Evolutionary conservation across 2,113 vertebrate genomes (phyloP), one percentile per base, ranked within the genome.

Genomic region (Brachyhypopomus gauderio): DNA sequence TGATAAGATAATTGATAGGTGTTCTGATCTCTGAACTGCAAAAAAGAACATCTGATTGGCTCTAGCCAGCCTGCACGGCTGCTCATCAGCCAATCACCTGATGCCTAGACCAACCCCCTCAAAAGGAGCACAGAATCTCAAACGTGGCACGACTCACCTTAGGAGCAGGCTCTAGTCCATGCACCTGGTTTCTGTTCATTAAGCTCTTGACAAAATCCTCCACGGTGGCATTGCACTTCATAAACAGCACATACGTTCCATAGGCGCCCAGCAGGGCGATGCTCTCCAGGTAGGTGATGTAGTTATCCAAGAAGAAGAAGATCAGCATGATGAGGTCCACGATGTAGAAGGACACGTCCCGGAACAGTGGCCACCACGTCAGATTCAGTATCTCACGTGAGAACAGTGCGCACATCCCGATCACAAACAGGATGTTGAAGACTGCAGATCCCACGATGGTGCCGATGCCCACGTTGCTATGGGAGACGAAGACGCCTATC

Each of bases 361-460:
- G 93, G 89, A 99, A 98, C 62, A 99, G 97, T 12, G 97, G 97
- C 97, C 97, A 99, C 97, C 97, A 99, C 6, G 97, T 99, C 85
- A 99, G 94, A 90, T 97, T 94, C 87, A 99, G 90, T 81, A 98
- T 95, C 90, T 99, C 96, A 89, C 92, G 96, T 83, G 97, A 99
- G 92, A 99, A 99, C 73, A 99, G 90, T 84, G 97, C 97, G 80
- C 97, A 99, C 97, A 98, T 99, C 87, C 97, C 97, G 70, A 99
- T 99, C 84, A 99, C 97, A 83, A 99, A 99, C 72, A 99, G 91
- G 91, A 99, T 99, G 90, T 99, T 98, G 93, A 99, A 99, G 77
- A 99, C 97, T 0, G 97, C 97, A 0, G 97, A 99, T 77, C 97
- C 97, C 88, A 99, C 97, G 2, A 99, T 99, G 52, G 97, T 99